A percentile compares a stretch with the other conserved stretches of the same genome.
Conservation (phyloP, 2,113 vertebrate species). For the Gopherus evgoodei region DNA sequence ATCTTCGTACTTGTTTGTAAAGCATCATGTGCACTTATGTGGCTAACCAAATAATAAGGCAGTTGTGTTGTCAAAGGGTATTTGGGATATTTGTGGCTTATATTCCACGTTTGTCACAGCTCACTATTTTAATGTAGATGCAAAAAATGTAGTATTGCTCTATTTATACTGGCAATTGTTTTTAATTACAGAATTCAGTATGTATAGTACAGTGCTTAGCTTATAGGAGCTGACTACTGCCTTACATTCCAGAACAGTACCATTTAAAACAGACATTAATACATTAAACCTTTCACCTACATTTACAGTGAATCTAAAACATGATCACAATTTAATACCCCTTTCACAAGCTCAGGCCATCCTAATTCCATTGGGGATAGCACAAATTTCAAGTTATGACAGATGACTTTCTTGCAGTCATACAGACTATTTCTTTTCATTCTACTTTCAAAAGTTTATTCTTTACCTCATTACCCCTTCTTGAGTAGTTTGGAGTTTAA, state of each 20-base stretch:
- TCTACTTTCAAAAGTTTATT: not conserved
- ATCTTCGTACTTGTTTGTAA: not conserved
- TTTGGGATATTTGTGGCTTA: not conserved
- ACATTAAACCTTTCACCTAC: constrained; percentile 33
- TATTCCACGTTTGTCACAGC: not conserved
- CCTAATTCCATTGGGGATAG: constrained; percentile 41
- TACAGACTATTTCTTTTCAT: constrained; percentile 18
- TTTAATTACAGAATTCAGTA: constrained; percentile 51
- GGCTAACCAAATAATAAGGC: not conserved
- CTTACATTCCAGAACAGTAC: not conserved
- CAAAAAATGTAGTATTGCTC: not conserved
- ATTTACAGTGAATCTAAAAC: constrained; percentile 18
- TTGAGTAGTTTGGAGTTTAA: not conserved
- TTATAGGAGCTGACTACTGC: not conserved
- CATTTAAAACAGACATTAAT: constrained; percentile 50
- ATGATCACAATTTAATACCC: constrained; percentile 50
- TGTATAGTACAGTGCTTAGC: not conserved
- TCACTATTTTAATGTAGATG: constrained; percentile 2
- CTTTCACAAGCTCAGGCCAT: not conserved
- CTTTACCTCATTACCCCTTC: not conserved
- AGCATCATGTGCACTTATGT: not conserved
- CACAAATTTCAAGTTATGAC: constrained; percentile 17
- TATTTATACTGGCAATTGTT: constrained; percentile 14
- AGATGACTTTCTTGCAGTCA: constrained; percentile 47
- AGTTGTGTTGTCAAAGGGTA: not conserved